phyloP scores from a whole-genome alignment of 2,113 vertebrate genomes.

The Chelonoidis abingdonii region DNA sequence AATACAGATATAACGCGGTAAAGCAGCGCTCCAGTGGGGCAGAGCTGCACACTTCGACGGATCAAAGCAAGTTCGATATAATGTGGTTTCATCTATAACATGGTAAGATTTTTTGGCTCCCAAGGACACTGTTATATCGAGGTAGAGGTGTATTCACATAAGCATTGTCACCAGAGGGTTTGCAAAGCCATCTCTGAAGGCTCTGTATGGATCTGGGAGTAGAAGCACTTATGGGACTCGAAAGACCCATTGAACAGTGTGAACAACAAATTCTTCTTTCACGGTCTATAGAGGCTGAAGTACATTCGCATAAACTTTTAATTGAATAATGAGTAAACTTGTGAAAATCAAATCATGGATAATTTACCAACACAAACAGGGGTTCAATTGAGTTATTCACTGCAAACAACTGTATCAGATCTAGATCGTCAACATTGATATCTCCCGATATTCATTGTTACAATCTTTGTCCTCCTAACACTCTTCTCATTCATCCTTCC shows the following conservation, averaged over 20 bases:
- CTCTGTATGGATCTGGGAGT: background rate
- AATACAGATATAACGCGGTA: too few relatives aligned
- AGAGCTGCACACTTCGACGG: too few relatives aligned
- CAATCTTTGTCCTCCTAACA: background rate
- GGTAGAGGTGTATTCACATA: background rate
- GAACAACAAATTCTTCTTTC: background rate
- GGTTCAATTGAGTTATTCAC: background rate
- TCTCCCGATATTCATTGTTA: background rate
- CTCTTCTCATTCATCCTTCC: background rate
- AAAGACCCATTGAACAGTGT: background rate
- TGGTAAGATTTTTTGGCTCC: too few relatives aligned
- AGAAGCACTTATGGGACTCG: background rate
- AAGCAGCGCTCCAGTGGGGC: too few relatives aligned
- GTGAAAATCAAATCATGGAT: background rate
- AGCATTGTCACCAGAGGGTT: background rate
- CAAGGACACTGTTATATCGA: too few relatives aligned
- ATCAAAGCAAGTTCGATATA: too few relatives aligned
- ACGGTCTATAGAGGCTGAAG: rapidly evolving
- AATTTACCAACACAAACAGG: background rate
- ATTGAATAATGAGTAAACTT: background rate
- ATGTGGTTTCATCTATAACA: too few relatives aligned
- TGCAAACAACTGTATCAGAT: background rate
- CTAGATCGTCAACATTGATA: background rate
- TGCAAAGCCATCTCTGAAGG: background rate
- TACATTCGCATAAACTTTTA: background rate